Base-by-base conservation (phyloP, 2,888 invertebrate species). In the Cataglyphis albicans region DNA sequence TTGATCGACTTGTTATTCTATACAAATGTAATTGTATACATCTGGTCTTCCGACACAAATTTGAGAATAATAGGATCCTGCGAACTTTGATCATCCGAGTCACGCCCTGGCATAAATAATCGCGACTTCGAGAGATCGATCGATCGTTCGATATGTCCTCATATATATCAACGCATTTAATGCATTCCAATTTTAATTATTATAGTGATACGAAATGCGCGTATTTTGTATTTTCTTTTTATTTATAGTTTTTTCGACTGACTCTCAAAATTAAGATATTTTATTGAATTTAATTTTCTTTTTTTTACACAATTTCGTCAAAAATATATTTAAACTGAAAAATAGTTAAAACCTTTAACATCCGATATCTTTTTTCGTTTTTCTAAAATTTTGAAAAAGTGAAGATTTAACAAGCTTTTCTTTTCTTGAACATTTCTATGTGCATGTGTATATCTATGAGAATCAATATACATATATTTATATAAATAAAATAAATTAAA, bases 31-130 rank as follows among this genome's bases (percentile, higher is more conserved):
- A 44, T 44, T 44, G 0, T 52, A 38, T 29, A 48, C 29, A 68
- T 44, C 12, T 48, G 35, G 1, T 41, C 44, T 12, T 67, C 65
- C 35, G 12, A 65, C n/a, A 5, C 15, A 5, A 52, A 65, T 57
- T 52, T 25, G 64, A 63, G 67, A 59, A 48, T 12, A 38, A 38
- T n/a, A 32, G 7, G n/a, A 29, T 52, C 55, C 67, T 18, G 52
- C 59, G 41, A 75, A 67, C 57, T 64, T 25, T 21, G 48, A 80
- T 80, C 59, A 32, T 70, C 65, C 81, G 73, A 73, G 84, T 83
- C 85, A 74, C 85, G 84, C 83, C 70, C 78, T 67, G 70, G 55
- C 44, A 68, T 52, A 67, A 82, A 67, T 78, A 67, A 80, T 87
- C 68, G 84, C 59, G 59, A 82, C 74, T 57, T 72, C 67, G 59